phyloP scores from a whole-genome alignment of 2,797 vertebrate species.

The Silurus lanzhouensis region DNA sequence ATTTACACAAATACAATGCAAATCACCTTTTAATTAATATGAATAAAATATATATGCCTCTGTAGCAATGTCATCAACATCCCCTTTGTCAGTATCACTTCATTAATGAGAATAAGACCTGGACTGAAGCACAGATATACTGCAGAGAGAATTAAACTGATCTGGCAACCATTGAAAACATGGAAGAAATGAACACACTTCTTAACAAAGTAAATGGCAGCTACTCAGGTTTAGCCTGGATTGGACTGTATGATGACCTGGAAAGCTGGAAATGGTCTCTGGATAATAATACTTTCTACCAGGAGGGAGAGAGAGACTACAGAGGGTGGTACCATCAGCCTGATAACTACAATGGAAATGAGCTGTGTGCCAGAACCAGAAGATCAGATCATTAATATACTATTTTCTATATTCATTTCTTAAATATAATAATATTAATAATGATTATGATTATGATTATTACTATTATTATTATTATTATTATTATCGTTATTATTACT shows the following conservation, averaged over 20 bases:
- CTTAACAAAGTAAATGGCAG: too few species aligned
- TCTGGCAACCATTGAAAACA: slow-evolving; percentile 23
- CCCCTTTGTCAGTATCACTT: slow-evolving; percentile 22
- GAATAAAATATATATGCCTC: neutral
- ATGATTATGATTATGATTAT: neutral
- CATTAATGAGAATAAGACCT: slow-evolving; percentile 13
- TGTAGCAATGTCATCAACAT: neutral
- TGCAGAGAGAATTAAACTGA: slow-evolving; percentile 6
- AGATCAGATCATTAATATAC: neutral
- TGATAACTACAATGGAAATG: neutral
- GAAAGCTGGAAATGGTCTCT: neutral
- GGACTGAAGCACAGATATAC: slow-evolving; percentile 38
- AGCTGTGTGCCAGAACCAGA: slow-evolving; percentile 25
- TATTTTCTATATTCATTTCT: neutral
- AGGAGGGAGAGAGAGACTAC: slow-evolving; percentile 40
- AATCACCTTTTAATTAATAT: neutral
- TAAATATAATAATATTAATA: neutral
- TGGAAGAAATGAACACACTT: slow-evolving; percentile 25
- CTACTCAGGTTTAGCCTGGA: too few species aligned
- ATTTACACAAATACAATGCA: neutral
- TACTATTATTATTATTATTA: too few species aligned
- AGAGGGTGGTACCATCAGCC: slow-evolving; percentile 33
- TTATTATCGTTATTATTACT: neutral
- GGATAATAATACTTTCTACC: slow-evolving; percentile 47
- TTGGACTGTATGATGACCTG: too few species aligned